Base-by-base conservation (phyloP, 2,797 vertebrate species). In the Alfaro cultratus region DNA sequence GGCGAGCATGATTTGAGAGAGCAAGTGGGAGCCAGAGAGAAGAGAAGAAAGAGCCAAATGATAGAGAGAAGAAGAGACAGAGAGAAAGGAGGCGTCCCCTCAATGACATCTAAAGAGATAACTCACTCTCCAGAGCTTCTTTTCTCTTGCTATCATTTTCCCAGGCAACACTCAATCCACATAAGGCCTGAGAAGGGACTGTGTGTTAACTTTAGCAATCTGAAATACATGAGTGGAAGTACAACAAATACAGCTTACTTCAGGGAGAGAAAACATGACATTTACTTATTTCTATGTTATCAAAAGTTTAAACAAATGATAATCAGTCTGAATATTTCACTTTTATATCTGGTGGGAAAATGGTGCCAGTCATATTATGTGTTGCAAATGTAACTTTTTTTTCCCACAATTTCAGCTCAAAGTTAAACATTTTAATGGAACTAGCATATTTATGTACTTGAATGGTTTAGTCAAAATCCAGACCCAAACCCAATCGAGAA, bases 101-200 rank as follows among this genome's bases (percentile, higher is more conserved):
- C 92, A 95, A 94, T 94, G 93, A 93, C 93, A 94, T 94, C 92
- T 90, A 85, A 88, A 89, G 84, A 94, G 93, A 96, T 93, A 95
- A 94, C 89, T 95, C 90, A 88, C 90, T 93, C 93, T 93, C 92
- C 87, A 91, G 92, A 94, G 93, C 91, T 91, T 89, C 91, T 93
- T 92, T 92, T 94, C 91, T 93, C 83, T 86, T 87, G 86, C 94
- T 94, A 95, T 95, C 94, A 93, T 91, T 94, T 95, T 94, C 92
- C 89, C 90, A 94, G 94, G 91, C 94, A 93, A 83, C 47, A 41
- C 60, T 91, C 76, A 78, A 87, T 91, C 88, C 81, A 90, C 92
- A 92, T 89, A 88, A 88, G 91, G 88, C 89, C 89, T 91, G 84
- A 84, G 89, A 88, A 84, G 86, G 82, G 77, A 76, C 80, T 72